Evolutionary conservation across 2,797 vertebrate species (phyloP).

Genomic region (Neostethus bicornis): DNA sequence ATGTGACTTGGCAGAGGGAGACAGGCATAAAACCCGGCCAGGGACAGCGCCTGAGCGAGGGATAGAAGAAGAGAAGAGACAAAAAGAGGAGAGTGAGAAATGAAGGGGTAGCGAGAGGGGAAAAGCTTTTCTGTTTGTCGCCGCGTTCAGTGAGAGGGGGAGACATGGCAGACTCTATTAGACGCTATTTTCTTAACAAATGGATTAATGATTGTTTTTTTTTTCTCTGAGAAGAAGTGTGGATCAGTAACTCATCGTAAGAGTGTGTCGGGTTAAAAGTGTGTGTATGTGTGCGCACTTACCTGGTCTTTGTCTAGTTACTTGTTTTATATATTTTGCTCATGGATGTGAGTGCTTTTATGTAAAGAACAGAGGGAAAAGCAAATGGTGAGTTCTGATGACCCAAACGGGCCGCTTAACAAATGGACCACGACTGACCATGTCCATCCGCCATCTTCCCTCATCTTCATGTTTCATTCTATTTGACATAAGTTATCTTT

Average conservation of each 20-base stretch:
- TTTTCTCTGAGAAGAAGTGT: conserved; percentile 41
- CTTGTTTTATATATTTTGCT: conserved; percentile 61
- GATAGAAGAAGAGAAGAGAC: conserved; percentile 67
- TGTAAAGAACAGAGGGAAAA: conserved; percentile 52
- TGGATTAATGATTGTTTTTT: conserved; percentile 67
- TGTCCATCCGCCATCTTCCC: conserved; percentile 50
- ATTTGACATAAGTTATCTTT: conserved; percentile 18
- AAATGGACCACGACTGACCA: conserved; percentile 39
- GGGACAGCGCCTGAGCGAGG: conserved; percentile 74
- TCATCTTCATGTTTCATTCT: conserved; percentile 48
- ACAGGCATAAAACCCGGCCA: conserved; percentile 68
- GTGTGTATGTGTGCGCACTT: conserved; percentile 9
- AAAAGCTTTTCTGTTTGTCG: conserved; percentile 59
- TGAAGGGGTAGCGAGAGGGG: conserved; percentile 64
- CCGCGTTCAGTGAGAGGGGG: conserved; percentile 55
- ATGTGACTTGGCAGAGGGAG: conserved; percentile 77
- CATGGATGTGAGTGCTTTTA: conserved; percentile 34
- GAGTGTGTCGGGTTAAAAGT: conserved; percentile 26
- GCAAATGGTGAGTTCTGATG: conserved; percentile 61
- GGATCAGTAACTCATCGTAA: conserved; percentile 71
- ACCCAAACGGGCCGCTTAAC: conserved; percentile 52
- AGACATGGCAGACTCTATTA: conserved; percentile 65
- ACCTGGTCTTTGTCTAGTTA: conserved; percentile 43
- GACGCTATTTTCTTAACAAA: conserved; percentile 49
- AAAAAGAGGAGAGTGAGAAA: conserved; percentile 67